Evolutionary conservation across 2,888 invertebrate species (phyloP), one percentile per base, ranked within the genome.

Genomic region (Chalcosyrphus nemorum): DNA sequence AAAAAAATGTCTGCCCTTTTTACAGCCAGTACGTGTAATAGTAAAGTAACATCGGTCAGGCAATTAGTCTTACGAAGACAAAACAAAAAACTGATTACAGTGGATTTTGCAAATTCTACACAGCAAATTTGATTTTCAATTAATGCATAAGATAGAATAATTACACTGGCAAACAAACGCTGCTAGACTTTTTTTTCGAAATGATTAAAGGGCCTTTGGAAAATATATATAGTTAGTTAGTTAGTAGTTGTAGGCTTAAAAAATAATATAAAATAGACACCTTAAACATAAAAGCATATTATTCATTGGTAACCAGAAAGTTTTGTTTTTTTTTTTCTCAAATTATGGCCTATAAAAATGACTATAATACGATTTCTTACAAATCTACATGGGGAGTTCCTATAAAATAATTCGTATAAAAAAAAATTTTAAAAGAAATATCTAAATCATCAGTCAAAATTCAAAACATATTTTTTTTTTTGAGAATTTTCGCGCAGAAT

Each of bases 301-400:
- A 19, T n/a, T 57, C 56, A 65, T 78, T 78, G 71, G 57, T 61
- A 29, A 65, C 17, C 9, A 50, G 6, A 32, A 9, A 19, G 29
- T 9, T 81, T n/a, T n/a, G n/a, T n/a, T n/a, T n/a, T n/a, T n/a
- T n/a, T n/a, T 7, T 56, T 61, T 35, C 54, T 38, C 19, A 66
- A 24, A 41, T 43, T 68, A 78, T 84, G 82, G 82, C 82, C 56
- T 52, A 70, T 63, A 80, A 80, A 35, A 32, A 70, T 80, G 82
- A 78, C 82, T 84, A 74, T 9, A 68, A 56, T 68, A 82, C 29
- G 59, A 41, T 63, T 43, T 66, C 75, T 57, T 75, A 66, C 27
- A 76, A 24, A 29, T 50, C 47, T 38, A 54, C 52, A 21, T n/a
- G 13, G 24, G n/a, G 13, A 32, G 17, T 35, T n/a, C 15, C 27